Conservation (phyloP, 2,888 invertebrate species). For the Oligia strigilis region DNA sequence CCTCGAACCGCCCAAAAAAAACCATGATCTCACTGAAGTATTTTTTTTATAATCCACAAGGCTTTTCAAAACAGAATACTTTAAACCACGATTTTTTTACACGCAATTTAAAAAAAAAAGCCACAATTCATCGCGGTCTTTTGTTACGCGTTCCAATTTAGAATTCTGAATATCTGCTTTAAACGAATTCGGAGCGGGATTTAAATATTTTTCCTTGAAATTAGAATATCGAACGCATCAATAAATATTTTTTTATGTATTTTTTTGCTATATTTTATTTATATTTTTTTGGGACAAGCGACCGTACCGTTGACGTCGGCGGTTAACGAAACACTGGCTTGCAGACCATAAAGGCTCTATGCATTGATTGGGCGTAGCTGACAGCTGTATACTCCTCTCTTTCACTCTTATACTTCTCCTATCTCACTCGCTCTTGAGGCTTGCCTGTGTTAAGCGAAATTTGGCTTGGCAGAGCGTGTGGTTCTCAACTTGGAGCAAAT, state of each 20-base stretch:
- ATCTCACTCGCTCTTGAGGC: slow-evolving; percentile 76
- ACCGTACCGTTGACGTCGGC: slow-evolving; percentile 76
- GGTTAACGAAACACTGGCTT: slow-evolving; percentile 84
- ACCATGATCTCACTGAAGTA: slow-evolving; percentile 27
- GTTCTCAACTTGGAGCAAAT: slow-evolving; percentile 79
- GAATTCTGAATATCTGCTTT: slow-evolving; percentile 15
- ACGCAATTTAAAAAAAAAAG: slow-evolving; percentile 64
- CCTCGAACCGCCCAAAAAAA: slow-evolving; percentile 25
- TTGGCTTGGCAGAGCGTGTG: slow-evolving; percentile 84
- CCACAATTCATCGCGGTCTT: slow-evolving; percentile 67
- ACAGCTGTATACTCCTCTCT: slow-evolving; percentile 74
- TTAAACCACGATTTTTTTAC: slow-evolving; percentile 39
- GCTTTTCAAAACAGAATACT: slow-evolving; percentile 26
- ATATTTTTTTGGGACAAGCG: slow-evolving; percentile 64
- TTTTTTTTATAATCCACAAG: slow-evolving; percentile 47
- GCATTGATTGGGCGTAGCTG: slow-evolving; percentile 90
- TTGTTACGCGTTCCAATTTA: slow-evolving; percentile 61
- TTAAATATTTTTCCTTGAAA: slow-evolving; percentile 52
- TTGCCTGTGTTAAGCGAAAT: slow-evolving; percentile 83
- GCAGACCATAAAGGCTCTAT: slow-evolving; percentile 85
- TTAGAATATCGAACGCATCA: slow-evolving; percentile 27
- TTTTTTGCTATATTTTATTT: slow-evolving; percentile 70
- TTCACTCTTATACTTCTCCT: slow-evolving; percentile 66
- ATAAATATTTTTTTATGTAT: slow-evolving; percentile 61
- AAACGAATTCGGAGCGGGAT: slow-evolving; percentile 5